These are phyloP conservation scores for Microcebus tavaratra DNA, from an alignment of 2,113 vertebrate species.

Conservation along the genomic window DNA sequence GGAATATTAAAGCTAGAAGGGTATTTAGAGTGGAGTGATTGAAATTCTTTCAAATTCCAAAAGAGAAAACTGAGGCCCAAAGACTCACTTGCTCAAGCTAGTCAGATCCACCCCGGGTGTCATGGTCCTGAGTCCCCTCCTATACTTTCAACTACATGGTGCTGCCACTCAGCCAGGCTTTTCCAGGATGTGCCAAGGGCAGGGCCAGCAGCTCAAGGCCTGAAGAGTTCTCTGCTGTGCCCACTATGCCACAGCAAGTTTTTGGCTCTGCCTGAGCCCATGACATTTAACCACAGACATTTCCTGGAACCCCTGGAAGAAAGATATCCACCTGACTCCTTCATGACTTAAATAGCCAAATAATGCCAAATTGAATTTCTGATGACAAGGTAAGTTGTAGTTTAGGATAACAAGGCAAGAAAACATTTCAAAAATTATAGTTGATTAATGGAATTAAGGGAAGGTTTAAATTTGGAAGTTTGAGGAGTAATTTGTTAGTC, in stretches of 20 bases:
- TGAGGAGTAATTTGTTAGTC: constrained; percentile 44
- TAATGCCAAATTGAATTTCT: constrained; percentile 25
- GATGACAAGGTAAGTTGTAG: constrained; percentile 27
- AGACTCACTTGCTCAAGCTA: neutral
- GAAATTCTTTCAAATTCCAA: neutral
- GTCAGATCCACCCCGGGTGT: neutral
- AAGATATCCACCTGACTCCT: constrained; percentile 35
- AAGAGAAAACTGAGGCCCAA: neutral
- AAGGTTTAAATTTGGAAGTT: constrained; percentile 49
- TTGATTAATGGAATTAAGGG: constrained; percentile 25
- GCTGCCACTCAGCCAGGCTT: neutral
- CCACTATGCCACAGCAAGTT: constrained; percentile 19
- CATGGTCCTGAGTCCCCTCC: neutral
- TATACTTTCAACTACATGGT: neutral
- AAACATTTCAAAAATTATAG: constrained; percentile 27
- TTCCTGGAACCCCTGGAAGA: constrained; percentile 45
- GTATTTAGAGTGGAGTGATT: constrained; percentile 30
- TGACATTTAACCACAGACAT: constrained; percentile 53
- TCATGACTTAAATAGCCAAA: constrained; percentile 32
- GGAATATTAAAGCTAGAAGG: constrained; percentile 29
- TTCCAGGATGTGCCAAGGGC: neutral
- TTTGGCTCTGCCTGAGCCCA: constrained; percentile 23
- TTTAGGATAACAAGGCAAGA: neutral
- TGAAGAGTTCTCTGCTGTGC: constrained; percentile 43
- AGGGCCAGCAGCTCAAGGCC: neutral